Percentiles rank a stretch among this genome's conserved stretches.
Conservation (phyloP, 2,888 invertebrate genomes). For the Eristalinus aeneus region DNA sequence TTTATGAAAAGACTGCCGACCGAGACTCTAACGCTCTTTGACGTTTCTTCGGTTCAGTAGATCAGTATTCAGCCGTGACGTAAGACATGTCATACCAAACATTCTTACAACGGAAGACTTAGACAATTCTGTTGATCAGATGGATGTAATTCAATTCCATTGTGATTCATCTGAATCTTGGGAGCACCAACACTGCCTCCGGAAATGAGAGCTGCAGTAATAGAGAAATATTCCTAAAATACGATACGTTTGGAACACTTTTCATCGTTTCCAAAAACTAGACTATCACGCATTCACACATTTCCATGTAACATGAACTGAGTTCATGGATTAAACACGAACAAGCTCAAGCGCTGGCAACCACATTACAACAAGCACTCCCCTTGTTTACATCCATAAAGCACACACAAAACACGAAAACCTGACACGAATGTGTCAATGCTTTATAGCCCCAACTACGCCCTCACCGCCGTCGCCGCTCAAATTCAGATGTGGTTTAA, state of each 20-base stretch:
- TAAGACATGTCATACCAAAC: too few relatives aligned
- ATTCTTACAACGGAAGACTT: too few relatives aligned
- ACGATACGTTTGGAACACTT: background rate
- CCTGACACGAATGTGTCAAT: background rate
- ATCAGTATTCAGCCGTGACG: too few relatives aligned
- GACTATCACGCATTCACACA: background rate
- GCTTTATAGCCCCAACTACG: constrained; percentile 20
- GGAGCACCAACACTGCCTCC: too few relatives aligned
- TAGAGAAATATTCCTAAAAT: too few relatives aligned
- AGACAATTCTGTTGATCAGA: too few relatives aligned
- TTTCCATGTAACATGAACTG: background rate
- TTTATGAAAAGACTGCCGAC: too few relatives aligned
- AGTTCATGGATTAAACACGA: background rate
- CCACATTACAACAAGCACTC: background rate
- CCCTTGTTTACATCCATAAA: constrained; percentile 30
- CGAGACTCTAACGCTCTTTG: too few relatives aligned
- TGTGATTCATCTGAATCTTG: too few relatives aligned
- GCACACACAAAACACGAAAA: background rate
- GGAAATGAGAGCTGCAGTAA: too few relatives aligned
- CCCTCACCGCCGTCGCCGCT: background rate
- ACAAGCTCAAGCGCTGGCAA: background rate
- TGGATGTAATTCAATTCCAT: too few relatives aligned
- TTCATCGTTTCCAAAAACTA: background rate
- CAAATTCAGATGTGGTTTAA: background rate
- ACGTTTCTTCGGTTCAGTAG: too few relatives aligned